phyloP scores from a whole-genome alignment of 2,888 invertebrate species.

The Drosophila suboccidentalis region DNA sequence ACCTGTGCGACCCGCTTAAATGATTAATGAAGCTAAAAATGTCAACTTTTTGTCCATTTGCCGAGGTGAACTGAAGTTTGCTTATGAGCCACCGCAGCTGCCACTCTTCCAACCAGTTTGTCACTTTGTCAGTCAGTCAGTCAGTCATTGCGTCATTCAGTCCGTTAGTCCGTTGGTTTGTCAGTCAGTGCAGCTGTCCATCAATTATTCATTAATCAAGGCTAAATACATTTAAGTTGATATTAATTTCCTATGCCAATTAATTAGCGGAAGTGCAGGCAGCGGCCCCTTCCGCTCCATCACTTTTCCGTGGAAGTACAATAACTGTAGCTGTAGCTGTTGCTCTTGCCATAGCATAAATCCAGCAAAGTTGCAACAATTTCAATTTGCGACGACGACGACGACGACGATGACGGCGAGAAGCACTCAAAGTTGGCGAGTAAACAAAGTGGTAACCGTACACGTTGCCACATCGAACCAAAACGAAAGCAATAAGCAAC shows the following conservation, averaged over 20 bases:
- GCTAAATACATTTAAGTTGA: constrained; percentile 73
- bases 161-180: constrained; percentile 10
- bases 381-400: constrained; percentile 64
- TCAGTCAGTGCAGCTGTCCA: constrained; percentile 43
- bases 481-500: constrained; percentile 77
- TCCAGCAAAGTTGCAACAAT: constrained; percentile 60
- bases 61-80: constrained; percentile 33
- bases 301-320: not conserved
- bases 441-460: constrained; percentile 66
- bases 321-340: constrained; percentile 9
- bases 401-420: constrained; percentile 28
- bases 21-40: constrained; percentile 76
- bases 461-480: constrained; percentile 76
- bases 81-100: constrained; percentile 51
- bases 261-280: constrained; percentile 72
- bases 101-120: constrained; percentile 20
- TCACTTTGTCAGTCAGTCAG: constrained; percentile 17
- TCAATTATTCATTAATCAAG: constrained; percentile 76
- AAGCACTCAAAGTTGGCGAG: constrained; percentile 55
- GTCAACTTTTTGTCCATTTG: constrained; percentile 62
- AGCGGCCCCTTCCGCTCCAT: not conserved
- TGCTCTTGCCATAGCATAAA: constrained; percentile 35
- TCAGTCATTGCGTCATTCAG: constrained; percentile 15
- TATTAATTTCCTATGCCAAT: constrained; percentile 71
- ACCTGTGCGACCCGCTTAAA: constrained; percentile 63